phyloP scores from a whole-genome alignment of 2,113 vertebrate genomes.

The Drymodes brunneopygia region DNA sequence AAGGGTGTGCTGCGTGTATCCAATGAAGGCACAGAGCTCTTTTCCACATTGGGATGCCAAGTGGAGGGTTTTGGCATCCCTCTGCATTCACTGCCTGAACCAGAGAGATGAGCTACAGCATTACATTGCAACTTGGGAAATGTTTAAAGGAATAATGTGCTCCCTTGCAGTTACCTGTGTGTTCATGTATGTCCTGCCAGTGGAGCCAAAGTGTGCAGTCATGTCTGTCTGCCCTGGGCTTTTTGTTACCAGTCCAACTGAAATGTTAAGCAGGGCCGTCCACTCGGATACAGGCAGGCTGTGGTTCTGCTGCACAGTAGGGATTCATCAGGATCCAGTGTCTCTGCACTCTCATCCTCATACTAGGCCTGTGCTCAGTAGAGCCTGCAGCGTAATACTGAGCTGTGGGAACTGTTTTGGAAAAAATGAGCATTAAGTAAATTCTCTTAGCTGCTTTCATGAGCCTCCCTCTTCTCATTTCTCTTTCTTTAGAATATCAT shows the following conservation, averaged over 20 bases:
- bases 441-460: constrained; percentile 38
- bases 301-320: neutral
- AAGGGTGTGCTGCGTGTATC: neutral
- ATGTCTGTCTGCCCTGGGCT: neutral
- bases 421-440: constrained; percentile 19
- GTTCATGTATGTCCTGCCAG: neutral
- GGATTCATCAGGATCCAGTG: neutral
- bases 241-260: neutral
- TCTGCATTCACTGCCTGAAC: neutral
- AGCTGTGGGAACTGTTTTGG: neutral
- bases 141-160: neutral
- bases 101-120: neutral
- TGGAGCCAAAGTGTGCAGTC: neutral
- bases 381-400: neutral
- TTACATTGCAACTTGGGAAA: neutral
- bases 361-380: neutral
- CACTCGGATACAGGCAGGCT: neutral
- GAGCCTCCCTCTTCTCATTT: constrained; percentile 17
- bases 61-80: neutral
- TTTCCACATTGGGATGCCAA: neutral
- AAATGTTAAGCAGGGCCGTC: neutral
- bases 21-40: neutral
- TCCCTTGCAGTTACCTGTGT: neutral
- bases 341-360: neutral
- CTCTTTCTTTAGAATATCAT: constrained; percentile 41